phyloP scores from a whole-genome alignment of 2,797 vertebrate species.

The Melanotaenia pygmaea region DNA sequence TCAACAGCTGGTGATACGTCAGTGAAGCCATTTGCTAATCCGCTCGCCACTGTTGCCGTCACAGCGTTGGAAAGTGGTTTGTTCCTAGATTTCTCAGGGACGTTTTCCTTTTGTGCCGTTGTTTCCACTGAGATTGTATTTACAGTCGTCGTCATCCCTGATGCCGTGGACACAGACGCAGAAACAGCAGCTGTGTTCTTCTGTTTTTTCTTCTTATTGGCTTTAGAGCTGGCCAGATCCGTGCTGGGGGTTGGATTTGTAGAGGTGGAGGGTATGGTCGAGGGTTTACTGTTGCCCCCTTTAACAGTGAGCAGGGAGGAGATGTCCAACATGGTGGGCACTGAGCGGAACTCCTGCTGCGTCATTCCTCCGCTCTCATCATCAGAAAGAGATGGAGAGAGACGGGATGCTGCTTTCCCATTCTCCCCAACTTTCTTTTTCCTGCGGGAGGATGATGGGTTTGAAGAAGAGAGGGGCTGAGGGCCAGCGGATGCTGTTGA shows the following conservation, averaged over 20 bases:
- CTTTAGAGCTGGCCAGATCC: constrained; percentile 79
- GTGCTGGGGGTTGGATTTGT: constrained; percentile 26
- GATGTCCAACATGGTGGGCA: constrained; percentile 89
- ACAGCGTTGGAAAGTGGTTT: constrained; percentile 39
- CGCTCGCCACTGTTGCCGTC: constrained; percentile 14
- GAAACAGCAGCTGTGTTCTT: constrained; percentile 52
- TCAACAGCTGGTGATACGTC: constrained; percentile 73
- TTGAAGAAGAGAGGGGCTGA: constrained; percentile 67
- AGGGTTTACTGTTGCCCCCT: constrained; percentile 64
- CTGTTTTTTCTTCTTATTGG: constrained; percentile 88
- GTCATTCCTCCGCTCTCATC: constrained; percentile 81
- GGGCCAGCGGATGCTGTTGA: constrained; percentile 58
- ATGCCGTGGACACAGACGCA: constrained; percentile 5
- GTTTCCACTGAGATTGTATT: constrained; percentile 58
- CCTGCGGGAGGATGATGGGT: constrained; percentile 65
- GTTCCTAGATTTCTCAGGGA: constrained; percentile 71
- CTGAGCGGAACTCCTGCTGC: constrained; percentile 84
- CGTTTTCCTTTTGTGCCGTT: constrained; percentile 84
- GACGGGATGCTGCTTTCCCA: constrained; percentile 67
- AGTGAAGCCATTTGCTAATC: constrained; percentile 83
- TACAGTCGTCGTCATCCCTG: constrained; percentile 7
- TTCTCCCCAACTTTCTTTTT: constrained; percentile 83
- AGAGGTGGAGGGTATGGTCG: constrained; percentile 51
- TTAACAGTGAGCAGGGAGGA: constrained; percentile 88
- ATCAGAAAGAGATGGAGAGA: constrained; percentile 76